Evolutionary conservation across 1,140 invertebrate genomes (phyloP).

Genomic region (Kradibia gibbosae): DNA sequence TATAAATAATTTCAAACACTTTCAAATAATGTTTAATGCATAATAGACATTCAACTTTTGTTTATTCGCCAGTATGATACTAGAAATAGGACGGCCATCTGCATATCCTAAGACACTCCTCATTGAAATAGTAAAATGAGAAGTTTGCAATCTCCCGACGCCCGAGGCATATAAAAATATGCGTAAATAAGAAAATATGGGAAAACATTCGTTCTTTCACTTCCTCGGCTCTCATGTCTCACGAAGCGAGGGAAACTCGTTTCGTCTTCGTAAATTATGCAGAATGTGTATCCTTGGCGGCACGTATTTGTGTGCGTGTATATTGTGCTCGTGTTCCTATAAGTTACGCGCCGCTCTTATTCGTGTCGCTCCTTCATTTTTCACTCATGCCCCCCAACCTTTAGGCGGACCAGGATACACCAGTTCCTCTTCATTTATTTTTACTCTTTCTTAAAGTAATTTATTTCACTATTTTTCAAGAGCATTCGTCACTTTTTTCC

Average conservation of each 20-base stretch:
- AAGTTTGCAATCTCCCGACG: constrained; percentile 3
- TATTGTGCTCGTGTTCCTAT: neutral
- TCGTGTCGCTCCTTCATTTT: constrained; percentile 27
- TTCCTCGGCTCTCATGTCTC: neutral
- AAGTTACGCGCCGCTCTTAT: neutral
- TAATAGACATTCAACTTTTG: too few species aligned
- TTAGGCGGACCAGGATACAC: neutral
- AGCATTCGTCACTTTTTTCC: constrained; percentile 28
- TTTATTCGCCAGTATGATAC: too few species aligned
- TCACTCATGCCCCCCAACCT: neutral
- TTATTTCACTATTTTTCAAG: constrained; percentile 33
- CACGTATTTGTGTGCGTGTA: neutral
- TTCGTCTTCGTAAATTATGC: constrained; percentile 31
- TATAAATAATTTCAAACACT: too few species aligned
- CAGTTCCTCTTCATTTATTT: constrained; percentile 1
- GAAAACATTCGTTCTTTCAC: constrained; percentile 28
- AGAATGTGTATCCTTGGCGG: constrained; percentile 28
- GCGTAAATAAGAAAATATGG: constrained; percentile 44
- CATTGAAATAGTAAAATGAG: constrained; percentile 23
- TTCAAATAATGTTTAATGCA: neutral
- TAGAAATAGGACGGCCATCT: neutral
- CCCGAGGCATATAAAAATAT: constrained; percentile 27
- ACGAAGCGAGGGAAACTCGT: neutral
- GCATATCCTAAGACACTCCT: neutral
- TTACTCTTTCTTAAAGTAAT: constrained; percentile 9